Conservation (phyloP, 2,888 invertebrate species). For the Oegoconia quadripuncta region DNA sequence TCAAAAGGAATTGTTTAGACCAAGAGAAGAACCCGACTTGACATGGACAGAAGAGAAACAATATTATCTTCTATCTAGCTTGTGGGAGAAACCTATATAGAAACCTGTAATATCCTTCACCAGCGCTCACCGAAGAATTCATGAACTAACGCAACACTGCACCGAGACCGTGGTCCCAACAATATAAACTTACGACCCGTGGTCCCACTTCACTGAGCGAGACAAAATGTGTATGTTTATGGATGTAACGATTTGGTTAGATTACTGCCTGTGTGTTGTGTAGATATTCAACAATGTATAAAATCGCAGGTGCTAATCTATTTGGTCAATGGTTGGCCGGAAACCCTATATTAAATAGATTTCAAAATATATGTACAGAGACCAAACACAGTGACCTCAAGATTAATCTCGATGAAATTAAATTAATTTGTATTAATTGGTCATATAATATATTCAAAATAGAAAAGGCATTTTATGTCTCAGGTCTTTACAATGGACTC, state of each 20-base stretch:
- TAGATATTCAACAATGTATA: slow-evolving; percentile 31
- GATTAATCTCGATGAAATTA: slow-evolving; percentile 26
- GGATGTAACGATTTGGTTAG: not conserved
- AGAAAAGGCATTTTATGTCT: slow-evolving; percentile 38
- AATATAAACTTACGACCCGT: too few species aligned
- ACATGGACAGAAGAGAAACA: too few species aligned
- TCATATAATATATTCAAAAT: slow-evolving; percentile 57
- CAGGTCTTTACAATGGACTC: slow-evolving; percentile 49
- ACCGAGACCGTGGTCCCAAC: too few species aligned
- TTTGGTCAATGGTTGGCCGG: slow-evolving; percentile 61
- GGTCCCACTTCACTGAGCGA: too few species aligned
- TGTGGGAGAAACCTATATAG: too few species aligned
- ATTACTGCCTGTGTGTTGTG: slow-evolving; percentile 7
- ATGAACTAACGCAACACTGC: too few species aligned
- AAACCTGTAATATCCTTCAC: too few species aligned
- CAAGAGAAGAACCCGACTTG: too few species aligned
- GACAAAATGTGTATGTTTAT: too few species aligned
- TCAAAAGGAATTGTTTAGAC: too few species aligned
- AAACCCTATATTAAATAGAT: slow-evolving; percentile 35
- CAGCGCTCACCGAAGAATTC: not conserved
- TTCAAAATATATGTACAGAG: slow-evolving; percentile 28
- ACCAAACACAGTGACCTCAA: slow-evolving; percentile 15
- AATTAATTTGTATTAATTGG: slow-evolving; percentile 51
- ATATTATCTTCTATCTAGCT: too few species aligned
- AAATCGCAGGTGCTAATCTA: slow-evolving; percentile 58